Conservation (phyloP, 2,797 vertebrate genomes). For the Neosalanx taihuensis region DNA sequence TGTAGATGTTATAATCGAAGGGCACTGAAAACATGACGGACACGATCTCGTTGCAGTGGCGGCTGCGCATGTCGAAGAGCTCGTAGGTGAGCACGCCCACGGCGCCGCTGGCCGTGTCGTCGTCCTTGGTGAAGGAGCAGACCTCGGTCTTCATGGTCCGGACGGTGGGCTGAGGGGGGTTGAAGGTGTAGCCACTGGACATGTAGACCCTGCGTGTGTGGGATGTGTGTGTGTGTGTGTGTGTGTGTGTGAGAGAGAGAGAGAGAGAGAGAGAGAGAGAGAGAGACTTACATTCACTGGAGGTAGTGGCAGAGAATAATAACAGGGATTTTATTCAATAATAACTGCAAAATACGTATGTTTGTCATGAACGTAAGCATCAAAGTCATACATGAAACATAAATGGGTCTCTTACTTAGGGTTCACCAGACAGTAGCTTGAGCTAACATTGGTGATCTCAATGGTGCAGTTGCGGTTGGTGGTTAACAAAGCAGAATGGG, state of each 20-base stretch:
- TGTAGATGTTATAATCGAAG: constrained; percentile 65
- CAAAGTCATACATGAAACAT: too few relatives aligned
- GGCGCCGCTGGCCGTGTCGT: constrained; percentile 55
- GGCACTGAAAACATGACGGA: constrained; percentile 71
- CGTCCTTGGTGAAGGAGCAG: constrained; percentile 69
- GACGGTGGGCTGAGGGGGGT: constrained; percentile 63
- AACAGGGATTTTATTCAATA: neutral
- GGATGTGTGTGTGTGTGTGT: neutral
- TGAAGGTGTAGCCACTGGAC: constrained; percentile 55
- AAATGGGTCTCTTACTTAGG: neutral
- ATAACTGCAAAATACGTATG: too few relatives aligned
- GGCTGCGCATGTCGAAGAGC: constrained; percentile 40
- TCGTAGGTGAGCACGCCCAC: constrained; percentile 68
- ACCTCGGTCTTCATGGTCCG: constrained; percentile 47
- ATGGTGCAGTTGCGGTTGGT: constrained; percentile 69
- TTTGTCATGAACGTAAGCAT: too few relatives aligned
- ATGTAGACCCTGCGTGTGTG: constrained; percentile 51
- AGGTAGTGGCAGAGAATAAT: neutral
- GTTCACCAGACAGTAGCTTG: constrained; percentile 33
- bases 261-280: constrained; percentile 1
- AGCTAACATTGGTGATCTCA: constrained; percentile 57
- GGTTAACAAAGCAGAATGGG: constrained; percentile 43
- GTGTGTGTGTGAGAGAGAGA: neutral
- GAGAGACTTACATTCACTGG: neutral
- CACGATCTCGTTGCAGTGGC: constrained; percentile 28